Evolutionary conservation across 2,797 vertebrate genomes (phyloP), one percentile per base, ranked within the genome.

Genomic region (Periparus ater): DNA sequence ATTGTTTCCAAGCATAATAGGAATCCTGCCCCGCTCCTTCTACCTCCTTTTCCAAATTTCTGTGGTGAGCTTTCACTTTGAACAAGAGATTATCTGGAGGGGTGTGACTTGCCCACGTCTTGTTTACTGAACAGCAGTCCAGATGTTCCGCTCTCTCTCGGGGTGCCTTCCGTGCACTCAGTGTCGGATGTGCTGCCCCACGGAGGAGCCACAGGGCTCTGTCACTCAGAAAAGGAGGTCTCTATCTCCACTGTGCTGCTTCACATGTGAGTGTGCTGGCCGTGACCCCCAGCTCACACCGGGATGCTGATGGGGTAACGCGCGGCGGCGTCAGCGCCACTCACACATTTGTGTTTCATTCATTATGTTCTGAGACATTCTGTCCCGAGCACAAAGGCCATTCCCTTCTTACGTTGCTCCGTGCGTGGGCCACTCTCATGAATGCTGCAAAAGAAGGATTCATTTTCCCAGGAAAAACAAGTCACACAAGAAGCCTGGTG

Each of bases 1-100:
- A 94, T 85, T 70, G 76, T 92, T 92, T 86, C 85, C 93, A 94
- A 96, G 92, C 60, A 71, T 42, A 95, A 76, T 44, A 83, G 87
- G 76, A 73, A 81, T 51, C 62, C 44, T 79, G 45, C 42, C 55
- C 50, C 0, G 0, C 34, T 88, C 44, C 26, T 74, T 32, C 40
- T 17, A 36, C 51, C 36, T 8, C 30, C 40, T 70, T 60, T 92
- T 61, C 88, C 71, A 86, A 87, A 75, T 91, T 89, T 92, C 91
- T 89, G 76, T 42, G 87, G 73, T 0, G 0, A 85, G 80, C 53
- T 81, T 91, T 89, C 89, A 42, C 80, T 93, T 76, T 54, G 83
- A 91, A 73, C 63, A 25, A 21, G 2, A 15, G 91, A 65, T 85
- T 80, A 78, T 89, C 95, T 36, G 86, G 62, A 66, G 63, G 63